Percentiles rank a stretch among this genome's conserved stretches.
phyloP scores from a whole-genome alignment of 2,797 vertebrate genomes.

The Gymnoscopelus braueri region DNA sequence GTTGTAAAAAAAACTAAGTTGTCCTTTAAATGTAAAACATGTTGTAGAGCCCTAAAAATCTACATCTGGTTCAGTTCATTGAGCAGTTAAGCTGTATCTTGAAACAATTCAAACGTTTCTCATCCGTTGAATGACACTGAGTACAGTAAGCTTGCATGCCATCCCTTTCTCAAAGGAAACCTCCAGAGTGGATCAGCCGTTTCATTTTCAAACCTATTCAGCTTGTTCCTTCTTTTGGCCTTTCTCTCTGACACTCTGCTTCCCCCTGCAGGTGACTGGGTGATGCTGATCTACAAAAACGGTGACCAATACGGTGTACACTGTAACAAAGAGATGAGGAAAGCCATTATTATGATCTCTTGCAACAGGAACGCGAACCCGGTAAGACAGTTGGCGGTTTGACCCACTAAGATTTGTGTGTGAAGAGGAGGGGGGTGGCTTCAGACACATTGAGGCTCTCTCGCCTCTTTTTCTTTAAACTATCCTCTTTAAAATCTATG shows the following conservation, averaged over 20 bases:
- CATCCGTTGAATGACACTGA: neutral
- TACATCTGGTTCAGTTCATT: neutral
- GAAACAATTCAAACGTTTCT: neutral
- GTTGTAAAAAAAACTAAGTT: too few relatives aligned
- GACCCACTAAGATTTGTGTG: too few relatives aligned
- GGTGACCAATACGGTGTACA: constrained; percentile 84
- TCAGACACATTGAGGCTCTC: too few relatives aligned
- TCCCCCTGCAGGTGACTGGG: constrained; percentile 87
- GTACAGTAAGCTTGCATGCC: neutral
- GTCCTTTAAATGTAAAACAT: too few relatives aligned
- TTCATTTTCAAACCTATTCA: neutral
- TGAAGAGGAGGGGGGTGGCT: neutral
- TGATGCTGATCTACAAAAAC: constrained; percentile 88
- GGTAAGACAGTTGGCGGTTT: constrained; percentile 48
- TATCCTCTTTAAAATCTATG: too few relatives aligned
- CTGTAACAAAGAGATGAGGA: constrained; percentile 84
- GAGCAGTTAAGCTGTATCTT: constrained; percentile 1
- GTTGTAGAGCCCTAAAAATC: too few relatives aligned
- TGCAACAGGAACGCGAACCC: constrained; percentile 75
- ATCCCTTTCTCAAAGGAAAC: neutral
- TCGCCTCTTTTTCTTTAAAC: too few relatives aligned
- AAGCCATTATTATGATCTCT: constrained; percentile 91
- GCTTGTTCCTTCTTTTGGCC: neutral
- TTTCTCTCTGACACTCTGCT: constrained; percentile 12
- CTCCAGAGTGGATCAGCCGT: neutral